phyloP scores from a whole-genome alignment of 1,140 invertebrate species.

The Atopsyche davidsoni region DNA sequence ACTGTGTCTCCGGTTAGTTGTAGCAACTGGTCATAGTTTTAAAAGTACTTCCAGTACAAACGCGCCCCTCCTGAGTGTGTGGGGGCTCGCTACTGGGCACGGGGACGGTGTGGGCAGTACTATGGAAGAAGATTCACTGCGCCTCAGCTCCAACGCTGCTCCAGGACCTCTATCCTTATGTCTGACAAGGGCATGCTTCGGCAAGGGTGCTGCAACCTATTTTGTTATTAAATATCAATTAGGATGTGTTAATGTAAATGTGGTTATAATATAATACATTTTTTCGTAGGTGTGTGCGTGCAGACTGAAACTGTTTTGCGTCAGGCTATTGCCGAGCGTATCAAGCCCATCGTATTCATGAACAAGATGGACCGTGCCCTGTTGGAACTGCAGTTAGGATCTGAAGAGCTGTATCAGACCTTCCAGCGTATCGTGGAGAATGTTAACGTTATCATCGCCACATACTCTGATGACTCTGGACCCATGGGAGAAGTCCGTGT shows the following conservation, averaged over 20 bases:
- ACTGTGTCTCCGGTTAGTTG: constrained; percentile 90
- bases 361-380: constrained; percentile 99
- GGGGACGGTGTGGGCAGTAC: constrained; percentile 46
- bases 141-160: constrained; percentile 50
- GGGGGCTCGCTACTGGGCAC: constrained; percentile 31
- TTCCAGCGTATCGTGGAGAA: constrained; percentile 99
- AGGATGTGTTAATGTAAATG: too few relatives aligned
- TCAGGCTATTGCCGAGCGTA: constrained; percentile 98
- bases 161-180: constrained; percentile 63
- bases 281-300: constrained; percentile 88
- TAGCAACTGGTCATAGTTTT: neutral
- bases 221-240: neutral
- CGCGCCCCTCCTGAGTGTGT: constrained; percentile 44
- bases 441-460: constrained; percentile 99
- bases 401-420: constrained; percentile 97
- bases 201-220: constrained; percentile 37
- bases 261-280: neutral
- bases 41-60: constrained; percentile 45
- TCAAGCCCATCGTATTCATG: constrained; percentile 99
- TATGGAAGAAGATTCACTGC: constrained; percentile 45
- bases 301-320: constrained; percentile 98
- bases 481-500: constrained; percentile 98
- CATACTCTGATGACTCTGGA: constrained; percentile 94
- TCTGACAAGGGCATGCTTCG: constrained; percentile 52
- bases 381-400: constrained; percentile 88